Percentiles rank a stretch among this genome's conserved stretches.
Evolutionary conservation across 1,140 invertebrate genomes (phyloP).

Genomic region (Anastrepha obliqua): DNA sequence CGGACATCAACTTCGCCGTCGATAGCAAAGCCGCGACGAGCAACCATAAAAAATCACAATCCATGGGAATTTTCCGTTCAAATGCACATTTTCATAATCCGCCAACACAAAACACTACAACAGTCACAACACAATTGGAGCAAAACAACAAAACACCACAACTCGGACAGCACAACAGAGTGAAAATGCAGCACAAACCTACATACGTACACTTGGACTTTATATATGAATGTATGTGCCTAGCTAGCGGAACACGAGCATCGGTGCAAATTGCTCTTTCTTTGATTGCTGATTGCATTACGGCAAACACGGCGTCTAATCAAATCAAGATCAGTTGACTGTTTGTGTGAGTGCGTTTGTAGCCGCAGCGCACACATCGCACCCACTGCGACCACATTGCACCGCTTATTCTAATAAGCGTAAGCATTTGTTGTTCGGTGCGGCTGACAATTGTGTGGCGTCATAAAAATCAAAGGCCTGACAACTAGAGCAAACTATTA

Average conservation of each 20-base stretch:
- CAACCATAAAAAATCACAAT: constrained; percentile 44
- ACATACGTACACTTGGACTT: not conserved
- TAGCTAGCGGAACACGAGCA: not conserved
- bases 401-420: not conserved
- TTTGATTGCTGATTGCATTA: constrained; percentile 54
- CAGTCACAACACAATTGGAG: constrained; percentile 21
- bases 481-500: constrained; percentile 57
- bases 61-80: constrained; percentile 53
- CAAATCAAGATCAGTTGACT: constrained; percentile 48
- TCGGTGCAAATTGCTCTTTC: constrained; percentile 51
- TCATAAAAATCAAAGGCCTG: constrained; percentile 53
- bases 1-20: not conserved
- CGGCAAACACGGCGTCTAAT: constrained; percentile 26
- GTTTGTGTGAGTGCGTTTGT: not conserved
- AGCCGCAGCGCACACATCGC: not conserved
- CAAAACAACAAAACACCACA: constrained; percentile 17
- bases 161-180: constrained; percentile 16
- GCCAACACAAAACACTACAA: constrained; percentile 48
- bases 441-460: constrained; percentile 9
- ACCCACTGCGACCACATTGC: constrained; percentile 4
- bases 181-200: not conserved
- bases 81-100: constrained; percentile 54
- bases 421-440: not conserved
- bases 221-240: constrained; percentile 14
- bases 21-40: not conserved